Conservation (phyloP, 2,797 vertebrate genomes). For the Lepus oiostolus region DNA sequence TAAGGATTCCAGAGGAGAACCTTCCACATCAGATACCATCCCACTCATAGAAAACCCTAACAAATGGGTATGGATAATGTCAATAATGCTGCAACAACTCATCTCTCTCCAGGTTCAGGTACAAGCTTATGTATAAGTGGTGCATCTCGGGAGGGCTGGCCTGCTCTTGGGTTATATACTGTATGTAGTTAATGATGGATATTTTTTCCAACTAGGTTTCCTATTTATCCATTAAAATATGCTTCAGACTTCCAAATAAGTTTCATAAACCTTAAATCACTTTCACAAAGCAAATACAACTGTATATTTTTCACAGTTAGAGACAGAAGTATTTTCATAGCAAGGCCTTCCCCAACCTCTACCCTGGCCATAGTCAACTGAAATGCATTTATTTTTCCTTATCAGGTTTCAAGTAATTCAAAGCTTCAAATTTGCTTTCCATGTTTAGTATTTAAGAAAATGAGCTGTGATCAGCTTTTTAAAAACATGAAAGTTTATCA, state of each 20-base stretch:
- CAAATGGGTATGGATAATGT: background rate
- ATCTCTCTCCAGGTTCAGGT: background rate
- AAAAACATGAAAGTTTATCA: conserved; percentile 69
- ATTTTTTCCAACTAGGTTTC: conserved; percentile 18
- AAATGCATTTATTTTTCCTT: conserved; percentile 10
- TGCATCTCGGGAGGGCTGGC: background rate
- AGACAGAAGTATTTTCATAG: conserved; percentile 39
- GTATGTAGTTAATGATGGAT: background rate
- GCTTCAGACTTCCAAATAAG: conserved; percentile 19
- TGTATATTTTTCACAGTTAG: background rate
- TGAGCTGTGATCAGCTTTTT: conserved; percentile 25
- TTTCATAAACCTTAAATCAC: conserved; percentile 36
- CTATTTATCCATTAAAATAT: conserved; percentile 27
- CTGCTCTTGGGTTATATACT: background rate
- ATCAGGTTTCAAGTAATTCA: conserved; percentile 54
- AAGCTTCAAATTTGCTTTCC: conserved; percentile 64
- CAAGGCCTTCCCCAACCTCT: background rate
- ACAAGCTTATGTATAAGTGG: background rate
- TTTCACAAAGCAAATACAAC: background rate
- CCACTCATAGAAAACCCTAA: background rate
- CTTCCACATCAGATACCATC: background rate
- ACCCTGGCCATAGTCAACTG: background rate
- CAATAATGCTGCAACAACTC: background rate
- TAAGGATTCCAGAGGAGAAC: background rate
- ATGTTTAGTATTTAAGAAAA: conserved; percentile 75